Conservation (phyloP, 2,888 invertebrate genomes). For the Belgica antarctica region DNA sequence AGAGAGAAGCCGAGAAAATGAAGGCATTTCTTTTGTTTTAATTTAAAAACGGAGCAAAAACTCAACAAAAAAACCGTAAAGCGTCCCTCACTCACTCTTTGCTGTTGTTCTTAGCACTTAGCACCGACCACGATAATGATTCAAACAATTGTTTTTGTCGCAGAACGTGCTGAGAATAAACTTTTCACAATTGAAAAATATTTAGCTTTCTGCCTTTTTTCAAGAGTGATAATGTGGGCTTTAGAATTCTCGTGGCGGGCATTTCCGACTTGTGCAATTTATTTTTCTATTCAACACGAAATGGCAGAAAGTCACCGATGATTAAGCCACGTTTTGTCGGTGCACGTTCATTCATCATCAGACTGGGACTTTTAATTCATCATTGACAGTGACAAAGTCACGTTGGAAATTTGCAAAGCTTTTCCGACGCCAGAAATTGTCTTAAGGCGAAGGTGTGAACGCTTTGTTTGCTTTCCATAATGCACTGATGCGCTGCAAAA, state of each 20-base stretch:
- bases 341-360: too few relatives aligned
- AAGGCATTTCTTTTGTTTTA: constrained; percentile 16
- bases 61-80: constrained; percentile 24
- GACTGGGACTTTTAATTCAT: too few relatives aligned
- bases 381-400: too few relatives aligned
- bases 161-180: constrained; percentile 21
- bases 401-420: too few relatives aligned
- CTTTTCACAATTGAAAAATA: constrained; percentile 20
- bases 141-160: constrained; percentile 28
- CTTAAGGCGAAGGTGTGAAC: too few relatives aligned
- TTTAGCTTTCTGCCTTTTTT: not conserved
- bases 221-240: not conserved
- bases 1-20: not conserved
- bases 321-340: too few relatives aligned
- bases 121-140: constrained; percentile 33
- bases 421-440: too few relatives aligned
- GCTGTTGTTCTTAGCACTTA: constrained; percentile 27
- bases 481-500: too few relatives aligned
- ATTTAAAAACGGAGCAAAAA: not conserved
- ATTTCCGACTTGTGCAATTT: not conserved
- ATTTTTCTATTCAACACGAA: too few relatives aligned
- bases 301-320: too few relatives aligned
- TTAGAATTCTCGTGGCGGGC: not conserved
- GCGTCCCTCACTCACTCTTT: not conserved
- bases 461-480: too few relatives aligned